These are phyloP conservation scores for Danio rerio DNA, from an alignment of 2,113 vertebrate species.

Conservation along the genomic window GRCz12tu NC_133192.1:19929501-19930000, in stretches of 20 bases:
- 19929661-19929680: neutral
- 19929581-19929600: slow-evolving; percentile 34
- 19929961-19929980: slow-evolving; percentile 45
- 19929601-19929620: neutral
- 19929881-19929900: slow-evolving; percentile 66
- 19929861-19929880: slow-evolving; percentile 50
- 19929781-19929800: too few species aligned
- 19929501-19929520: slow-evolving; percentile 30
- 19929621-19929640: too few species aligned
- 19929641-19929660: too few species aligned
- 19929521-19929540: slow-evolving; percentile 30
- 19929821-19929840: slow-evolving; percentile 3
- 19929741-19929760: neutral
- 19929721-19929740: neutral
- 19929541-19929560: neutral
- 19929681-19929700: neutral
- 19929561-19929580: neutral
- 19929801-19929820: neutral
- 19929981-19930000: slow-evolving; percentile 43
- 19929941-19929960: slow-evolving; percentile 68
- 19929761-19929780: too few species aligned
- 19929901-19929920: slow-evolving; percentile 74
- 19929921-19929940: slow-evolving; percentile 65
- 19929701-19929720: neutral
- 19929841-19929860: slow-evolving; percentile 46